phyloP scores from a whole-genome alignment of 2,113 vertebrate genomes.

The Leucopsar rothschildi region DNA sequence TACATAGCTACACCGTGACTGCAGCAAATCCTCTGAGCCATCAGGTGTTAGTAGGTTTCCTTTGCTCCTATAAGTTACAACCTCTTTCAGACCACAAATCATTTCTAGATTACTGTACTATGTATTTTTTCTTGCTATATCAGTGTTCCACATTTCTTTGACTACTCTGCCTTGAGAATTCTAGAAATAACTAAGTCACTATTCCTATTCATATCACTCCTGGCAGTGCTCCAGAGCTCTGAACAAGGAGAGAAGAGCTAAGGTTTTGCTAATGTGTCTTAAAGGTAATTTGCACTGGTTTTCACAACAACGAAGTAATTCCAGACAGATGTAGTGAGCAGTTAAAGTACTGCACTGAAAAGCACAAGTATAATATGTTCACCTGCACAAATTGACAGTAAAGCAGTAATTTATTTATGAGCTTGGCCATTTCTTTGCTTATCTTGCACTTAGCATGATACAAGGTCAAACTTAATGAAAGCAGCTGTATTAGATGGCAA shows the following conservation, averaged over 20 bases:
- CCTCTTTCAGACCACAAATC: background rate
- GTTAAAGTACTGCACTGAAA: background rate
- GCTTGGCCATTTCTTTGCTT: background rate
- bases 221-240: background rate
- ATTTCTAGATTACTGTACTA: background rate
- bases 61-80: background rate
- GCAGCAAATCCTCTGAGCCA: background rate
- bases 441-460: background rate
- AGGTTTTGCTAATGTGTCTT: background rate
- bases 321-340: background rate
- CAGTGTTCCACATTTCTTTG: background rate
- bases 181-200: conserved; percentile 48
- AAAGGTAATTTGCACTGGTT: background rate
- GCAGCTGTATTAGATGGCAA: background rate
- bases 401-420: background rate
- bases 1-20: background rate
- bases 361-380: background rate
- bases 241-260: conserved; percentile 1
- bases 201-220: conserved; percentile 16
- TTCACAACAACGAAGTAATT: background rate
- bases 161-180: conserved; percentile 7
- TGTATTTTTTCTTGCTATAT: background rate
- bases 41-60: background rate
- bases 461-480: background rate
- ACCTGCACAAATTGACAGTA: background rate